Base-by-base conservation (phyloP, 2,797 vertebrate species). In the Gouania willdenowi region DNA sequence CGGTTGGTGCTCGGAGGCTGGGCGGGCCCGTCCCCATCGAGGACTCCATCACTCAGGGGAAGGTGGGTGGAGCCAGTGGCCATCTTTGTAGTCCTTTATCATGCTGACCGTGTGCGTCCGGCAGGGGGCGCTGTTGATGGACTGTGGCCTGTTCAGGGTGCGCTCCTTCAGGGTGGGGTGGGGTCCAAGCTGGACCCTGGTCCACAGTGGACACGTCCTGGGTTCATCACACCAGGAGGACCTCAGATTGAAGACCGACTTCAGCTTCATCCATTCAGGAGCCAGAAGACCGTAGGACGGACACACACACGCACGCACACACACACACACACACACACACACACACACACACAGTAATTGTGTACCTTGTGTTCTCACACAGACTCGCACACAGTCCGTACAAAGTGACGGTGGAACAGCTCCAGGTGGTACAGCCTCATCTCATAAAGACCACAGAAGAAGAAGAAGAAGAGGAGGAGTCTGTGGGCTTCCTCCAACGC, bases 81-180 rank as follows among this genome's bases (percentile, higher is more conserved):
- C n/a, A n/a, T n/a, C n/a, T n/a, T n/a, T n/a, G n/a, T n/a, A n/a
- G n/a, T n/a, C n/a, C n/a, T n/a, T n/a, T n/a, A n/a, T n/a, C n/a
- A 5, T 23, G 21, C 21, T 8, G 21, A 3, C 21, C 2, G 21
- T 1, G 21, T 10, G 4, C 12, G n/a, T 14, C 1, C 41, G 27
- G 13, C 73, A 91, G 23, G 93, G 91, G 0, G 78, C 71, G 18
- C 68, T 95, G 1, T 48, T 98, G 34, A 94, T 95, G 91, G 96
- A 98, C 3, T 89, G 91, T 1, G 93, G 90, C 0, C 80, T 98
- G 12, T 97, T 93, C 40, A 83, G 85, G 46, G 92, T 93, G 0
- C 91, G 94, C 2, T 95, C 95, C 0, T 98, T 98, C 54, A 80
- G 94, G 0, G 91, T 94, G 0, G 94, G 96, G 0, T 98, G 96